Evolutionary conservation across 2,888 invertebrate genomes (phyloP).

Genomic region (Aphodius granarius): DNA sequence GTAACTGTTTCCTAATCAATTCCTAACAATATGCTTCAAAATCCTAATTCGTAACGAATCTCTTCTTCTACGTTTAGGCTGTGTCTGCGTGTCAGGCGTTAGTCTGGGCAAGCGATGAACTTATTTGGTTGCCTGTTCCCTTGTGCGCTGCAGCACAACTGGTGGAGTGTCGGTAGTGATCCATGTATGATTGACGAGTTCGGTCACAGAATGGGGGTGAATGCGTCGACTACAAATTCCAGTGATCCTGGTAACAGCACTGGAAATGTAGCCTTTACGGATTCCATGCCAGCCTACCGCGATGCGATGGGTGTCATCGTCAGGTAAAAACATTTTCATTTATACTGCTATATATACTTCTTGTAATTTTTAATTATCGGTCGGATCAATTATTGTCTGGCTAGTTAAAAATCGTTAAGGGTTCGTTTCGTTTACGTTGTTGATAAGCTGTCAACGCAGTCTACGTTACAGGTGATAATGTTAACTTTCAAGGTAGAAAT

Average conservation of each 20-base stretch:
- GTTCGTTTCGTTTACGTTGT: not conserved
- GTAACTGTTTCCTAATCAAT: not conserved
- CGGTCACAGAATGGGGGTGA: conserved; percentile 54
- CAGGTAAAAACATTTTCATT: conserved; percentile 33
- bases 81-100: conserved; percentile 55
- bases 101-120: conserved; percentile 63
- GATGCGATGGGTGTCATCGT: conserved; percentile 51
- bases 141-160: conserved; percentile 61
- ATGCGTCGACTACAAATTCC: conserved; percentile 49
- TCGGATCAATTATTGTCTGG: too few relatives aligned
- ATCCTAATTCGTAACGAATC: not conserved
- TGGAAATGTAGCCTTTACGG: conserved; percentile 37
- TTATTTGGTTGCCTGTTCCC: conserved; percentile 61
- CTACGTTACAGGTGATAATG: not conserved
- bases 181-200: conserved; percentile 53
- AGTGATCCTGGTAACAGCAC: conserved; percentile 43
- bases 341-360: too few relatives aligned
- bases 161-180: conserved; percentile 51
- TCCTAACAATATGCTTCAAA: not conserved
- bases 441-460: not conserved
- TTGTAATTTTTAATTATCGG: too few relatives aligned
- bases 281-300: conserved; percentile 45
- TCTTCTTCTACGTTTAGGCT: conserved; percentile 39
- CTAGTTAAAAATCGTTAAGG: too few relatives aligned
- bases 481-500: not conserved